Evolutionary conservation across 2,888 invertebrate species (phyloP).

Genomic region (Philopedon plagiatum): DNA sequence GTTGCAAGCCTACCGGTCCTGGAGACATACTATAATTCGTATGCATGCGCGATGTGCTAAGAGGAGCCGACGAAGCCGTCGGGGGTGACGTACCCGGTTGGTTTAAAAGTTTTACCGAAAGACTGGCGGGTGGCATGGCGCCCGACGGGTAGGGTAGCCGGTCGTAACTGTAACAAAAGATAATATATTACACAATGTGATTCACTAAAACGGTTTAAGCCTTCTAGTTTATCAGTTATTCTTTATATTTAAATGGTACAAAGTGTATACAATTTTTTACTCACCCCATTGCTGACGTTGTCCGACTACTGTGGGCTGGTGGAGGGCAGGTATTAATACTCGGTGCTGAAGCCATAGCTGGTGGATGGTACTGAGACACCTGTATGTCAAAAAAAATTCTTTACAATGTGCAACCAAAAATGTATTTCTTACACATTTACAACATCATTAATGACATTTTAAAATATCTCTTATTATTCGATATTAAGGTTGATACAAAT

Average conservation of each 20-base stretch:
- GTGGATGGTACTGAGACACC: constrained; percentile 67
- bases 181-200: too few relatives aligned
- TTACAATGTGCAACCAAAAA: background rate
- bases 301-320: constrained; percentile 71
- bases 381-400: constrained; percentile 18
- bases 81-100: constrained; percentile 72
- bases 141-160: constrained; percentile 42
- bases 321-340: constrained; percentile 69
- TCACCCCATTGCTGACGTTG: constrained; percentile 47
- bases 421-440: too few relatives aligned
- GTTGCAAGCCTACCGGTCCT: constrained; percentile 67
- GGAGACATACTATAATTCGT: constrained; percentile 53
- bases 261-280: background rate
- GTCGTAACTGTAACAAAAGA: constrained; percentile 50
- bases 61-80: constrained; percentile 66
- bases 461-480: too few relatives aligned
- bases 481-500: too few relatives aligned
- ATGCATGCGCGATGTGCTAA: constrained; percentile 63
- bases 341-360: constrained; percentile 63
- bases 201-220: too few relatives aligned
- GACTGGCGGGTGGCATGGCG: constrained; percentile 56
- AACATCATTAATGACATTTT: too few relatives aligned
- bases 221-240: too few relatives aligned
- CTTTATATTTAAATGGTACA: background rate
- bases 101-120: constrained; percentile 65